Conservation (phyloP, 2,888 invertebrate genomes). For the Erebia aethiops region DNA sequence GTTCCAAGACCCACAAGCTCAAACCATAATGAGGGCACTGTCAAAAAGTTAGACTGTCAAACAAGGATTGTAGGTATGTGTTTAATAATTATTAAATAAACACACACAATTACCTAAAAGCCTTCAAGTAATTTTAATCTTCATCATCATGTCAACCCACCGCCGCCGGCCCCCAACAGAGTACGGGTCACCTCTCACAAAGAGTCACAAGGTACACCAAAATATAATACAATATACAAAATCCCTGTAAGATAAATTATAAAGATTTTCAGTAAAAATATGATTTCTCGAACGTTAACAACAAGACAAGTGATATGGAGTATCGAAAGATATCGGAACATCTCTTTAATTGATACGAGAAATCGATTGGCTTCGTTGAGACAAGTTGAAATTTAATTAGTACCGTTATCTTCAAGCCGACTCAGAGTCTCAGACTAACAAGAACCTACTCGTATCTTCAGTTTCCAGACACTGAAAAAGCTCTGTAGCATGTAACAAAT, state of each 20-base stretch:
- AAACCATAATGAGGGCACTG: no score
- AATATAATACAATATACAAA: background rate
- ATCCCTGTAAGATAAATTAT: background rate
- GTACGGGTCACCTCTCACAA: no score
- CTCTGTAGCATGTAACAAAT: conserved; percentile 37
- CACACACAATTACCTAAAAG: no score
- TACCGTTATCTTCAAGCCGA: conserved; percentile 58
- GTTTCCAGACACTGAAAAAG: conserved; percentile 47
- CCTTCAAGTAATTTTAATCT: no score
- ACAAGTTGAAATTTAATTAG: conserved; percentile 64
- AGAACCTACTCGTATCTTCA: conserved; percentile 39
- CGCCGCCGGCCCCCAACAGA: no score
- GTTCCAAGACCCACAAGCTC: no score
- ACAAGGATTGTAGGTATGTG: no score
- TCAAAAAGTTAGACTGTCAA: no score
- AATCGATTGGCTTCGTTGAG: conserved; percentile 65
- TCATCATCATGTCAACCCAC: no score
- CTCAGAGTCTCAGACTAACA: conserved; percentile 45
- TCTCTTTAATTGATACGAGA: conserved; percentile 59
- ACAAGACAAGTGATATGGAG: conserved; percentile 7
- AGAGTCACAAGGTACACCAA: no score
- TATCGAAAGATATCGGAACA: conserved; percentile 18
- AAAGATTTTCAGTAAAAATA: background rate
- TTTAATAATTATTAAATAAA: no score
- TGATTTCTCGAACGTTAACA: conserved; percentile 10